Evolutionary conservation across 2,797 vertebrate genomes (phyloP), one percentile per base, ranked within the genome.

Genomic region (Sylvia borin): DNA sequence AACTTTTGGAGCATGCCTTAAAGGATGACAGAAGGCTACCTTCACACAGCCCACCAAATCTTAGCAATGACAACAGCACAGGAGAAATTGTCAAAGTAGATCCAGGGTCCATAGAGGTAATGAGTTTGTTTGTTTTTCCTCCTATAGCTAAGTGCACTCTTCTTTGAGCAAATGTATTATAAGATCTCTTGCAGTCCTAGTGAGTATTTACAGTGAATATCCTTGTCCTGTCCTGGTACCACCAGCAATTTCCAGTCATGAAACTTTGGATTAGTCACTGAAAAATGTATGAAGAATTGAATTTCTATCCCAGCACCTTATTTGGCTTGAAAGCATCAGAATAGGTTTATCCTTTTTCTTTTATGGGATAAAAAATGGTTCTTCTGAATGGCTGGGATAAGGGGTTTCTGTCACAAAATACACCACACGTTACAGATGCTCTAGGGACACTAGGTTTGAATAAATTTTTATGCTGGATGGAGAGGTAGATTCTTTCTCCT

Each of bases 71-170:
- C 95, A 94, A 97, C 97, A 98, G 98, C 95, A 90, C 97, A 67
- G 97, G 97, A 93, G 99, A 99, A 95, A 95, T 97, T 54, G 98
- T 98, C 96, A 98, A 98, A 97, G 95, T 97, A 50, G 98, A 98
- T 95, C 96, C 98, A 84, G 99, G 98, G 97, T 98, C 99, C 97
- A 99, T 99, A 96, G 99, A 99, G 99, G 99, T 99, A 99, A 99
- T 97, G 96, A 95, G 88, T 77, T 96, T 97, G 92, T 82, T 97
- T 74, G 55, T 73, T 90, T 95, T 93, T 89, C 83, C 94, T 93
- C 92, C 94, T 88, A 74, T 96, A 79, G 73, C 95, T 96, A 94
- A 94, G 65, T 96, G 93, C 70, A 91, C 57, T 82, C 91, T 96
- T 91, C 93, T 97, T 93, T 96, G 75, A 97, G 71, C 74, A 79